Conservation (phyloP, 2,113 vertebrate species). For the Brachyhypopomus occidentalis region DNA sequence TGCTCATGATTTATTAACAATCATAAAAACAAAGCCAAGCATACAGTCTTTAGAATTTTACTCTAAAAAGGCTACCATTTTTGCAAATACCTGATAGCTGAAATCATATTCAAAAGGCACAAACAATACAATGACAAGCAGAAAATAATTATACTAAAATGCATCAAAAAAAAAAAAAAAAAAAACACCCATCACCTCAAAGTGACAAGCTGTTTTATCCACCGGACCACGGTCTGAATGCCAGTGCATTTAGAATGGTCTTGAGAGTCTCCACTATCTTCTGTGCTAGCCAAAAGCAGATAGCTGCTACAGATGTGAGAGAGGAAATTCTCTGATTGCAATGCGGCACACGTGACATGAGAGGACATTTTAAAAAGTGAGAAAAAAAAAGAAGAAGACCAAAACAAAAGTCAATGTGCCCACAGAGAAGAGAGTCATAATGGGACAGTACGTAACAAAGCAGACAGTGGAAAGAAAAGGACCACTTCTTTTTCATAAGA, state of each 20-base stretch:
- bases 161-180: not conserved
- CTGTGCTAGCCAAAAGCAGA: not conserved
- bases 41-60: slow-evolving; percentile 6
- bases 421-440: not conserved
- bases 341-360: too few relatives aligned
- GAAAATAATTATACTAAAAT: not conserved
- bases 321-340: not conserved
- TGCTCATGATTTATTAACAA: slow-evolving; percentile 26
- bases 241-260: not conserved
- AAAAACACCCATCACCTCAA: not conserved
- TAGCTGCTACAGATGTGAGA: not conserved
- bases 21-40: slow-evolving; percentile 48
- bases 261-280: not conserved
- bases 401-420: not conserved
- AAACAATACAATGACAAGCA: slow-evolving; percentile 39
- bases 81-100: slow-evolving; percentile 45
- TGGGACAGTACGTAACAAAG: not conserved
- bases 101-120: slow-evolving; percentile 54
- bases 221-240: not conserved
- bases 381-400: not conserved
- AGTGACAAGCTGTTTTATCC: not conserved
- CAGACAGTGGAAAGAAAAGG: slow-evolving; percentile 75
- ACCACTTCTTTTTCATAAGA: slow-evolving; percentile 89
- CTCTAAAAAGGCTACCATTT: slow-evolving; percentile 36
- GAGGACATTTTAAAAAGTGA: not conserved